Percentiles rank a stretch among this genome's conserved stretches.
phyloP scores from a whole-genome alignment of 2,113 vertebrate species.

The Psittacara wagleri region DNA sequence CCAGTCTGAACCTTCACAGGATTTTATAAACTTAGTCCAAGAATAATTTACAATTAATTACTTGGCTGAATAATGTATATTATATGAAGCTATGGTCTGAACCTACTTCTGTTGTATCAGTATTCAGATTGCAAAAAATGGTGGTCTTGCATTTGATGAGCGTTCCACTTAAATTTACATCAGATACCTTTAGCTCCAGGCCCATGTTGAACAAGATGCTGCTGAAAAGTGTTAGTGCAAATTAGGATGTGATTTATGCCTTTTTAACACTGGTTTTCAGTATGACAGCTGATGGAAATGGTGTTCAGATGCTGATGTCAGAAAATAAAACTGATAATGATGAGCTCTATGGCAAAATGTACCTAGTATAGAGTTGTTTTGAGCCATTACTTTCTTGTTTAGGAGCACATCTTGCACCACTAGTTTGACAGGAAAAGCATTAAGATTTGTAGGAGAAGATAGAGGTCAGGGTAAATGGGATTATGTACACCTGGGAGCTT shows the following conservation, averaged over 20 bases:
- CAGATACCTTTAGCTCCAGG: neutral
- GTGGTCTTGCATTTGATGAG: neutral
- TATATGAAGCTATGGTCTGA: neutral
- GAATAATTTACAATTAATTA: neutral
- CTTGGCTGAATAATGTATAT: neutral
- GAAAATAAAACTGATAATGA: neutral
- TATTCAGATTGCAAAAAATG: neutral
- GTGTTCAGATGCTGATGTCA: neutral
- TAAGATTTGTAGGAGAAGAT: neutral
- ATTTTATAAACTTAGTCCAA: neutral
- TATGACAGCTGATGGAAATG: neutral
- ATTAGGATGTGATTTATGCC: neutral
- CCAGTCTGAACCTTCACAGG: neutral
- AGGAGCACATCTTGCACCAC: neutral
- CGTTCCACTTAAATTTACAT: neutral
- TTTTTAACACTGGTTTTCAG: neutral
- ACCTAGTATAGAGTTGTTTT: accelerated
- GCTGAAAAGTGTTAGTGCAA: neutral
- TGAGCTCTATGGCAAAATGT: neutral
- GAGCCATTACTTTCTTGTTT: neutral
- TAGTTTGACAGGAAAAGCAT: neutral
- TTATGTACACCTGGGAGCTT: neutral
- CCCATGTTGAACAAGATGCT: neutral
- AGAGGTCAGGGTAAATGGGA: neutral
- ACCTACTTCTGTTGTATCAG: neutral